A percentile compares a stretch with the other conserved stretches of the same genome.
Conservation (phyloP, 2,797 vertebrate species). For the Cryptoblepharus egeriae region DNA sequence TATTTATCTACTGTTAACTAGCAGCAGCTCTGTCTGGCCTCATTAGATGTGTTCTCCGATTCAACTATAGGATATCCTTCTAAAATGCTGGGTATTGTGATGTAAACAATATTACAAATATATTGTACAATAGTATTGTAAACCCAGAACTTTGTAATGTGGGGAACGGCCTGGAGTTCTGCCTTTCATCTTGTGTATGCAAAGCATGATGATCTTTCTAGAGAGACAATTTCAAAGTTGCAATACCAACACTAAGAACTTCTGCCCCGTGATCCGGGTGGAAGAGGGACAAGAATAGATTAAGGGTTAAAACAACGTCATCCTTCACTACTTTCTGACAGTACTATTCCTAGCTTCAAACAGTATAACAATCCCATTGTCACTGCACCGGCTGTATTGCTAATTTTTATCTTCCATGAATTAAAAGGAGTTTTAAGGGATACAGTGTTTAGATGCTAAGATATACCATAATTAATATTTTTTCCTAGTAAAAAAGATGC, state of each 20-base stretch:
- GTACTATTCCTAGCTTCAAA: background rate
- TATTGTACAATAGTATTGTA: no score
- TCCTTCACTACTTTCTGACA: background rate
- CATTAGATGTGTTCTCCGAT: background rate
- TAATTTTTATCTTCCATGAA: background rate
- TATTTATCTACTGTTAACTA: background rate
- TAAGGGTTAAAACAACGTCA: background rate
- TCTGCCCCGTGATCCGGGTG: background rate
- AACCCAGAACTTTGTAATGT: background rate
- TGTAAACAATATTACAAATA: no score
- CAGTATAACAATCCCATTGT: background rate
- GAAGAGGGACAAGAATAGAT: background rate
- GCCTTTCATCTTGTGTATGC: background rate
- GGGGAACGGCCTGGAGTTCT: no score
- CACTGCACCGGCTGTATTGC: background rate
- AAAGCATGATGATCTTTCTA: background rate
- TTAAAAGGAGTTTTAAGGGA: background rate
- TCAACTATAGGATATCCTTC: background rate
- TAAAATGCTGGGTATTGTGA: background rate
- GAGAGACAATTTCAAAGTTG: background rate
- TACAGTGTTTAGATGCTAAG: background rate
- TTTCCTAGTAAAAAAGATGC: background rate
- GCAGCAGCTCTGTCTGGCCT: background rate
- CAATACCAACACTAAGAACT: background rate
- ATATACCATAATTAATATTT: no score